Evolutionary conservation across 2,888 invertebrate species (phyloP).

Genomic region (Drosophila mettleri): DNA sequence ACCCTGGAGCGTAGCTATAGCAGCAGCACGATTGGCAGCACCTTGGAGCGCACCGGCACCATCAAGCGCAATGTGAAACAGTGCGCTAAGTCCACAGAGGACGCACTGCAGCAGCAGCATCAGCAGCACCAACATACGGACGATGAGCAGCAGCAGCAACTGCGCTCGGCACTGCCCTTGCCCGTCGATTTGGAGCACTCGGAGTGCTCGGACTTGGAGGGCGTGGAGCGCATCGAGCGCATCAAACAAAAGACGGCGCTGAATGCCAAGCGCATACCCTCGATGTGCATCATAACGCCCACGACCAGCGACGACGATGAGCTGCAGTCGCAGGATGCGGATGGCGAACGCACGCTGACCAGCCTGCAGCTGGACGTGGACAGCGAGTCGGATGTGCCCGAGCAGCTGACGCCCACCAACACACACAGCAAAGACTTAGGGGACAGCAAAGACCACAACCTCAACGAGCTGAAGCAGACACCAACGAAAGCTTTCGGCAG

Average conservation of each 20-base stretch:
- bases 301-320: slow-evolving; percentile 94
- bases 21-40: slow-evolving; percentile 84
- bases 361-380: slow-evolving; percentile 86
- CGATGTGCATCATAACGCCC: slow-evolving; percentile 96
- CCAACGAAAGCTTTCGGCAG: slow-evolving; percentile 88
- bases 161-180: slow-evolving; percentile 69
- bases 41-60: slow-evolving; percentile 86
- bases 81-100: slow-evolving; percentile 63
- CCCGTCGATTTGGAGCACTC: slow-evolving; percentile 91
- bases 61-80: slow-evolving; percentile 86
- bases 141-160: slow-evolving; percentile 73
- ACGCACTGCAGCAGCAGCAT: slow-evolving; percentile 70
- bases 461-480: slow-evolving; percentile 82
- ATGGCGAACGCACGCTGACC: slow-evolving; percentile 73
- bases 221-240: slow-evolving; percentile 94
- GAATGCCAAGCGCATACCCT: slow-evolving; percentile 94
- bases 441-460: slow-evolving; percentile 81
- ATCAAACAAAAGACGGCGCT: slow-evolving; percentile 94
- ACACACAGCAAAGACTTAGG: slow-evolving; percentile 10
- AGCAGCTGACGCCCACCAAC: slow-evolving; percentile 69
- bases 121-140: slow-evolving; percentile 62
- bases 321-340: slow-evolving; percentile 78
- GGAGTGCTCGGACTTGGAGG: slow-evolving; percentile 94
- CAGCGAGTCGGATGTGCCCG: slow-evolving; percentile 37
- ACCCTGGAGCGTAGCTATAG: slow-evolving; percentile 83